Base-by-base conservation (phyloP, 2,113 vertebrate genomes). In the Psilopsiagon aurifrons region DNA sequence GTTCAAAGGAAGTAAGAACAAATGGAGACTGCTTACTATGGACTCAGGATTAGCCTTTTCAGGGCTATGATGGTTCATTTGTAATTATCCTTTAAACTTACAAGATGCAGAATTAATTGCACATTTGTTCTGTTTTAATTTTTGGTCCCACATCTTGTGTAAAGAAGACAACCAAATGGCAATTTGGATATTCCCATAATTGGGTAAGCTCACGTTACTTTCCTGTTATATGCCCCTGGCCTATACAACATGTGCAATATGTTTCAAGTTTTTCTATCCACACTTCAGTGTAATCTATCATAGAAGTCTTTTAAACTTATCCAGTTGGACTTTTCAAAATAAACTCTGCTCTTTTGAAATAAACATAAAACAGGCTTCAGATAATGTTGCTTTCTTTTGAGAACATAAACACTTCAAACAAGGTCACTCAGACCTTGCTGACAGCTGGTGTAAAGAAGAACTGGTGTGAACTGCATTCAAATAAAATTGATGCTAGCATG, bases 281-380 rank as follows among this genome's bases (percentile, higher is more conserved):
- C 1, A 11, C 73, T 71, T 94, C 57, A 62, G 35, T 71, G 43
- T 69, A 57, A 86, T 95, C 79, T 90, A 4, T 93, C 83, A 73
- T 55, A 60, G 22, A 75, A 86, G 73, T 68, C 76, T 91, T 90
- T 71, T 71, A 88, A 86, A 73, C 44, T 79, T 92, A 78, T 19
- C 78, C 79, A 63, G 29, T 83, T 1, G 0, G 68, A 74, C 37
- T 92, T 19, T 74, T 94, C 86, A 90, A 95, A 96, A 95, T 83
- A 97, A 96, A 92, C 41, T 62, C 55, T 64, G 35, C 43, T 92
- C 88, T 95, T 96, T 88, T n/a, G 83, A 95, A 93, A 92, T 79
- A 92, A 97, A 88, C 60, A 60, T 81, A 86, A 94, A 90, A 8
- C 62, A 86, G 66, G 13, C 69, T 91, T 88, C 86, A 88, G 83